phyloP scores from a whole-genome alignment of 2,888 invertebrate species.

The Stomorhina lunata region DNA sequence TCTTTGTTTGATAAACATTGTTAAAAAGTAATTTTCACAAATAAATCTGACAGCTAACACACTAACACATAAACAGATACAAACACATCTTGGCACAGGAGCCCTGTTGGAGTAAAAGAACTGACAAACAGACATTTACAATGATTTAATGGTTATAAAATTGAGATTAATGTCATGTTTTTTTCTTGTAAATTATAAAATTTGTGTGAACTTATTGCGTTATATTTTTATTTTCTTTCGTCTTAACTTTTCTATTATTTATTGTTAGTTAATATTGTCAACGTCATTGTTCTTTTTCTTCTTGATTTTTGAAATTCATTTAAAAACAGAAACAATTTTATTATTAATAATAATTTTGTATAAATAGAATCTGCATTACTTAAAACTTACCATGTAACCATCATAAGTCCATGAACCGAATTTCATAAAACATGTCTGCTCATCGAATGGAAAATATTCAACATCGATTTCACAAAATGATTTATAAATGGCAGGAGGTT shows the following conservation, averaged over 20 bases:
- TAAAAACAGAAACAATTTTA: neutral
- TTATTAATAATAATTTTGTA: too few relatives aligned
- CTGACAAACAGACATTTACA: slow-evolving; percentile 40
- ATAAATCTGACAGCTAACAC: slow-evolving; percentile 54
- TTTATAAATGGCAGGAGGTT: slow-evolving; percentile 99
- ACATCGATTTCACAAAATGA: slow-evolving; percentile 97
- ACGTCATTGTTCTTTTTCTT: neutral
- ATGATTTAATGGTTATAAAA: slow-evolving; percentile 73
- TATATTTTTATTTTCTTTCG: neutral
- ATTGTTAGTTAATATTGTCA: neutral
- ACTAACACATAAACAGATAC: neutral
- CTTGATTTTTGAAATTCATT: neutral
- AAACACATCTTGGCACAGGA: neutral
- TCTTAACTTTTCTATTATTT: neutral
- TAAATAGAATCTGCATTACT: too few relatives aligned
- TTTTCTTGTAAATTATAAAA: slow-evolving; percentile 58
- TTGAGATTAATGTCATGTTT: slow-evolving; percentile 69
- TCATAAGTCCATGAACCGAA: slow-evolving; percentile 96
- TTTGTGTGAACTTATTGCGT: slow-evolving; percentile 35
- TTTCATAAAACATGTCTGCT: slow-evolving; percentile 97
- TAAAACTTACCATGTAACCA: slow-evolving; percentile 90
- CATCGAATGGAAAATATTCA: slow-evolving; percentile 96
- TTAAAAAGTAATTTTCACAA: slow-evolving; percentile 59
- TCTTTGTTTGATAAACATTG: slow-evolving; percentile 29
- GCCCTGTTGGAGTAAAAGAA: neutral